phyloP scores from a whole-genome alignment of 2,113 vertebrate species.

The Pao palembangensis region DNA sequence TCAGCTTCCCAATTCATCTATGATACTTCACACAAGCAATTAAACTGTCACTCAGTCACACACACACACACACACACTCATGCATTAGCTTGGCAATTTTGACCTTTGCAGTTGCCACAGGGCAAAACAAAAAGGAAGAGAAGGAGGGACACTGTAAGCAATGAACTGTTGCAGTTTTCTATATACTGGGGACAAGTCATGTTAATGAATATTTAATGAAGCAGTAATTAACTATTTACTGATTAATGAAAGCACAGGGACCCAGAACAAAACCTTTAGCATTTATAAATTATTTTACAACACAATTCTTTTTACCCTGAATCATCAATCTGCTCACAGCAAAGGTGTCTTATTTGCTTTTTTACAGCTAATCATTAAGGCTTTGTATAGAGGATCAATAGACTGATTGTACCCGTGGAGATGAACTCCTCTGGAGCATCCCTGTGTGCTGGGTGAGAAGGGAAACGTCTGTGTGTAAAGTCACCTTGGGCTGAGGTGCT shows the following conservation, averaged over 20 bases:
- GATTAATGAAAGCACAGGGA: conserved; percentile 16
- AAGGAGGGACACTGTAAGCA: conserved; percentile 1
- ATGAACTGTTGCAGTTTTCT: conserved; percentile 18
- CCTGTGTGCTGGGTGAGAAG: not conserved
- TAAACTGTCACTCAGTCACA: conserved; percentile 25
- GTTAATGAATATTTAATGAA: conserved; percentile 42
- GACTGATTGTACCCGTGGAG: not conserved
- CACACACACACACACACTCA: conserved; percentile 11
- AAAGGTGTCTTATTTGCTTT: no score
- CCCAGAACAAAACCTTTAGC: conserved; percentile 13
- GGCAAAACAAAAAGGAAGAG: conserved; percentile 3
- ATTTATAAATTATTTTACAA: conserved; percentile 2
- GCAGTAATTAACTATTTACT: conserved; percentile 32
- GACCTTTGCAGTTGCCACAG: conserved; percentile 32
- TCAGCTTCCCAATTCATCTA: conserved; percentile 36
- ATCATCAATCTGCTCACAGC: no score
- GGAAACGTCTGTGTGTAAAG: not conserved
- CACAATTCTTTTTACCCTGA: no score
- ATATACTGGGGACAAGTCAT: conserved; percentile 24
- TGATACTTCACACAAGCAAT: conserved; percentile 37
- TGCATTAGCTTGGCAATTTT: conserved; percentile 20
- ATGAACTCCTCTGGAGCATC: not conserved
- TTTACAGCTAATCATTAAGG: no score
- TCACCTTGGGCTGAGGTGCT: not conserved
- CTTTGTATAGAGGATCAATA: no score